Conservation (phyloP, 2,797 vertebrate species). For the Rousettus madagascariensis region DNA sequence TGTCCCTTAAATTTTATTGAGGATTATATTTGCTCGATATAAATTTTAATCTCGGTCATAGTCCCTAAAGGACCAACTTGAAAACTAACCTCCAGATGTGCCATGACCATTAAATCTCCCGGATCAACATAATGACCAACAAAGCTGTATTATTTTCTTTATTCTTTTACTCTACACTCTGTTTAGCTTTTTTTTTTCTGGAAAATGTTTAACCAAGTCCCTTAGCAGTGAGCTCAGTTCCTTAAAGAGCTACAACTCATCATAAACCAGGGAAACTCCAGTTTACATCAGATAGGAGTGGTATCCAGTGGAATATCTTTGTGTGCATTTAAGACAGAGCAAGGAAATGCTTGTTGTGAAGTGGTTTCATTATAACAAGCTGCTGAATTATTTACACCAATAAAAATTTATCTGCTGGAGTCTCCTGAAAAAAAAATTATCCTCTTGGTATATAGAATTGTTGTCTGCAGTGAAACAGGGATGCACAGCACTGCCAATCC, state of each 20-base stretch:
- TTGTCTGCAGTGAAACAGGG: constrained; percentile 66
- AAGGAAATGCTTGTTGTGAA: constrained; percentile 66
- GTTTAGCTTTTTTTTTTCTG: constrained; percentile 70
- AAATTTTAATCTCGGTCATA: constrained; percentile 64
- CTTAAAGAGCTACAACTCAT: constrained; percentile 68
- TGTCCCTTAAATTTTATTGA: constrained; percentile 50
- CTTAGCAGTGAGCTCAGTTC: constrained; percentile 50
- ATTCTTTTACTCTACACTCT: constrained; percentile 47
- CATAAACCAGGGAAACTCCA: constrained; percentile 59
- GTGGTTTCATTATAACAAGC: constrained; percentile 76
- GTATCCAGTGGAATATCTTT: constrained; percentile 63
- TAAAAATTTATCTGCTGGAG: constrained; percentile 78
- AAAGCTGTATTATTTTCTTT: constrained; percentile 75
- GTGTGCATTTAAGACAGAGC: constrained; percentile 62
- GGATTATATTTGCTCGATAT: constrained; percentile 57
- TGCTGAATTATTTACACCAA: constrained; percentile 79
- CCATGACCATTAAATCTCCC: constrained; percentile 56
- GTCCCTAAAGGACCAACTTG: constrained; percentile 55
- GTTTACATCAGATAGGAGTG: constrained; percentile 53
- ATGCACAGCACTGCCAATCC: constrained; percentile 37
- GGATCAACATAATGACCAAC: constrained; percentile 71
- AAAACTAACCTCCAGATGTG: constrained; percentile 75
- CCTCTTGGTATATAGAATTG: constrained; percentile 61
- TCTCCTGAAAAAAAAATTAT: constrained; percentile 66
- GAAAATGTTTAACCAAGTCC: constrained; percentile 57